Evolutionary conservation across 2,797 vertebrate species (phyloP), one percentile per base, ranked within the genome.

Genomic region (Tapirus indicus): DNA sequence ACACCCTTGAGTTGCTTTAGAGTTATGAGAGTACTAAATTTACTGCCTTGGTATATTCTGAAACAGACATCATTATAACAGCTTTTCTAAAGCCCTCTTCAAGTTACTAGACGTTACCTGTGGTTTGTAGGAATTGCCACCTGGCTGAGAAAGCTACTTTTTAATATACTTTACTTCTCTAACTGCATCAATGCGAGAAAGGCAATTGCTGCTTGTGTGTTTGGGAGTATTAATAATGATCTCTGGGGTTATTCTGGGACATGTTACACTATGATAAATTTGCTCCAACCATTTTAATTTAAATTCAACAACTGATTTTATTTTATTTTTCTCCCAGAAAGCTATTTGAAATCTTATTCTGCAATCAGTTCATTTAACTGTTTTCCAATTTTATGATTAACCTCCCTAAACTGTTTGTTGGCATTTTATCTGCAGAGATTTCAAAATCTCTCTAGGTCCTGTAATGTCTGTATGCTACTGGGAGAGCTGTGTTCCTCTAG

Each of bases 331-430:
- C 58, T 74, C 23, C 35, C n/a, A 68, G 77, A 97, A 68, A 91
- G 25, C 77, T 93, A 49, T 88, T 91, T 94, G 16, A 95, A 90
- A 91, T 71, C 69, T 92, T 88, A 52, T 89, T 83, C 14, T 71
- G 49, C 32, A 52, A 29, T 62, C 6, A 68, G 52, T 94, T 91
- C 21, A 6, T 32, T 80, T 68, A 47, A 44, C 86, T 89, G 41
- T 77, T 91, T 64, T 80, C 54, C 9, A 84, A 6, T 69, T 93
- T 49, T 80, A 80, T 66, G 54, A 38, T 84, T 93, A 72, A 88
- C 66, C 23, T 82, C 18, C 29, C 47, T n/a, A 44, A 71, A 64
- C 12, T 85, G 20, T 64, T 90, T 69, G 49, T 35, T 68, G 27
- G 17, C 56, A 72, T 89, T 95, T 49, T 86, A 20, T 91, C 14